These are phyloP conservation scores for Drosophila lutescens DNA, from an alignment of 2,888 invertebrate species.

Conservation along the genomic window DNA sequence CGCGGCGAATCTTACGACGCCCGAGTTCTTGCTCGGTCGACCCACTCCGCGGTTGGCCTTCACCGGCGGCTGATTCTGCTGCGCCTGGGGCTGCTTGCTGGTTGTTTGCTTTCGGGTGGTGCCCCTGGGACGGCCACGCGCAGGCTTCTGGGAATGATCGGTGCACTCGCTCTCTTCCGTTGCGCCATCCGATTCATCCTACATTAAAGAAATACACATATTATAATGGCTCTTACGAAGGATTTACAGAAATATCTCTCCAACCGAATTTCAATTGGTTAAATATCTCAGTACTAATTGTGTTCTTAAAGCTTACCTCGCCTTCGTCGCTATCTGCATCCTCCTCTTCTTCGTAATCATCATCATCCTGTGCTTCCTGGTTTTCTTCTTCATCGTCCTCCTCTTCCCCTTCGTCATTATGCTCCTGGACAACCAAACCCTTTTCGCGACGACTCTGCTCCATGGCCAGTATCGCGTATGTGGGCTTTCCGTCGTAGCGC, in stretches of 20 bases:
- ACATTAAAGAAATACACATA: not conserved
- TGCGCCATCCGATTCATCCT: conserved; percentile 40
- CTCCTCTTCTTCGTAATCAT: conserved; percentile 5
- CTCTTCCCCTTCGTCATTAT: conserved; percentile 50
- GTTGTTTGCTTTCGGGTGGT: conserved; percentile 31
- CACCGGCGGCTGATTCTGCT: conserved; percentile 26
- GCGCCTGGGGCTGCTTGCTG: conserved; percentile 41
- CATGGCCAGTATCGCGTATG: conserved; percentile 83
- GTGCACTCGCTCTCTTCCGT: conserved; percentile 46
- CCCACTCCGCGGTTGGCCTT: conserved; percentile 13
- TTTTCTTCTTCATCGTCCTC: conserved; percentile 48
- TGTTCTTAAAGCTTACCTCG: conserved; percentile 5
- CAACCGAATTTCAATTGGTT: not conserved
- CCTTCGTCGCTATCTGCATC: conserved; percentile 4
- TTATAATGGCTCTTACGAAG: not conserved
- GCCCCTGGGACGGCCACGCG: conserved; percentile 21
- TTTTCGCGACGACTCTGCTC: conserved; percentile 81
- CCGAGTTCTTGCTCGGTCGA: conserved; percentile 20
- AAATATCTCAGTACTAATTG: not conserved
- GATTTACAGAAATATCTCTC: not conserved
- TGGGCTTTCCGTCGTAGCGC: conserved; percentile 83
- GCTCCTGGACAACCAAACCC: conserved; percentile 71
- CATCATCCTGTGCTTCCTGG: conserved; percentile 31
- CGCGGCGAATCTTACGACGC: conserved; percentile 10
- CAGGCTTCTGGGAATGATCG: conserved; percentile 21